Base-by-base conservation (phyloP, 2,797 vertebrate species). In the Iguana delicatissima region DNA sequence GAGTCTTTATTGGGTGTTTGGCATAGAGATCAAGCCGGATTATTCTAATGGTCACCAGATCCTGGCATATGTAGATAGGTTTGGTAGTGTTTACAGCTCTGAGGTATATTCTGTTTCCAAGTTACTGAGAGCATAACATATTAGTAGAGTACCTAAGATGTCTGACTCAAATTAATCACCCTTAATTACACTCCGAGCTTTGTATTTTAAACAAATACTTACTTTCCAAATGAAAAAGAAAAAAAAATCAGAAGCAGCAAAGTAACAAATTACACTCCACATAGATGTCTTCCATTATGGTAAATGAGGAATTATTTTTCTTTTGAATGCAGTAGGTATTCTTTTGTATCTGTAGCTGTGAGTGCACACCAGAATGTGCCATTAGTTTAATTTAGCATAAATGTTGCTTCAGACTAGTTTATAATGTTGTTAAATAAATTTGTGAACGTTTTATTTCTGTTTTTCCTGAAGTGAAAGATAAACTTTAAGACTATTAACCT, bases 201-300 rank as follows among this genome's bases (percentile, higher is more conserved):
- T 55, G 55, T 72, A 26, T 35, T 85, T 85, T 85, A 89, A 87
- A 87, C 72, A 84, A 88, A 62, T 83, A 38, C 2, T 92, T 83
- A 38, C 2, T 92, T 64, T 88, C 87, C 29, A 69, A 69, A 69
- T 73, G 59, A 77, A 26, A 29, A 84, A 74, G n/a, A 16, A 0
- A n/a, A 6, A 50, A 57, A 55, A 80, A 57, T 50, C 79, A 57
- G 52, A 80, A 80, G 79, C 26, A 80, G 14, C 50, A 62, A 20
- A 81, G 55, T 59, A 82, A 32, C n/a, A 82, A 82, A 82, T 57
- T 32, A 22, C 32, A 82, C 2, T 20, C 67, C 67, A 73, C 2
- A 85, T 55, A 84, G 50, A 29, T 14, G 24, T 1, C n/a, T n/a
- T 55, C 4, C 69, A 13, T 42, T 59, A 59, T 86, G 5, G 74